Percentiles rank a stretch among this genome's conserved stretches.
Evolutionary conservation across 1,140 invertebrate genomes (phyloP).

Genomic region (Limonius californicus): DNA sequence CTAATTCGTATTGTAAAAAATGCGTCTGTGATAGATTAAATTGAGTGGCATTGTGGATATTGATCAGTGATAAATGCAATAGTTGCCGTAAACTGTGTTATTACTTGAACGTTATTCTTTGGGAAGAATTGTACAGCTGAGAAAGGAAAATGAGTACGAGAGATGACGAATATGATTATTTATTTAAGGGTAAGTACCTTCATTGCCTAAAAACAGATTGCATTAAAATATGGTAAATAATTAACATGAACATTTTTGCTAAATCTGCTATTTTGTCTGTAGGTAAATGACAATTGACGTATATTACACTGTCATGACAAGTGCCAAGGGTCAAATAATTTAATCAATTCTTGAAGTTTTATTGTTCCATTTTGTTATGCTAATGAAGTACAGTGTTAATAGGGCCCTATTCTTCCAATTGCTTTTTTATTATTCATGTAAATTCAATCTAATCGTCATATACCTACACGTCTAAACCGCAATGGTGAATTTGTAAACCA

Average conservation of each 20-base stretch:
- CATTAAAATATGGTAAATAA: no score
- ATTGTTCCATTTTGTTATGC: no score
- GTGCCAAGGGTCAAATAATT: constrained; percentile 13
- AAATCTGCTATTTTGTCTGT: background rate
- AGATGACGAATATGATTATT: constrained; percentile 99
- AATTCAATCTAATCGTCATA: no score
- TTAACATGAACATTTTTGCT: background rate
- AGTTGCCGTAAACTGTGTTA: background rate
- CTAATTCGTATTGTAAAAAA: constrained; percentile 22
- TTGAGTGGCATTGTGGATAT: constrained; percentile 33
- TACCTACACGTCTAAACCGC: no score
- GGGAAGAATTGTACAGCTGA: constrained; percentile 12
- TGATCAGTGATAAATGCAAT: constrained; percentile 36
- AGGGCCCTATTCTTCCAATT: no score
- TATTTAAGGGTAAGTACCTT: constrained; percentile 90
- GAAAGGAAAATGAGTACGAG: constrained; percentile 80
- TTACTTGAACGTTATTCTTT: constrained; percentile 28
- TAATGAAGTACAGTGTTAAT: no score
- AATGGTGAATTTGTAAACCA: no score
- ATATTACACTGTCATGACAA: background rate
- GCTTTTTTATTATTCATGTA: no score
- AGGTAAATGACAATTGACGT: constrained; percentile 5
- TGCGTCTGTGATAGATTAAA: constrained; percentile 43
- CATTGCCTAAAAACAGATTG: no score
- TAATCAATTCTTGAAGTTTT: constrained; percentile 3